These are phyloP conservation scores for Chouioia cunea DNA, from an alignment of 2,888 invertebrate genomes.

Conservation along the genomic window DNA sequence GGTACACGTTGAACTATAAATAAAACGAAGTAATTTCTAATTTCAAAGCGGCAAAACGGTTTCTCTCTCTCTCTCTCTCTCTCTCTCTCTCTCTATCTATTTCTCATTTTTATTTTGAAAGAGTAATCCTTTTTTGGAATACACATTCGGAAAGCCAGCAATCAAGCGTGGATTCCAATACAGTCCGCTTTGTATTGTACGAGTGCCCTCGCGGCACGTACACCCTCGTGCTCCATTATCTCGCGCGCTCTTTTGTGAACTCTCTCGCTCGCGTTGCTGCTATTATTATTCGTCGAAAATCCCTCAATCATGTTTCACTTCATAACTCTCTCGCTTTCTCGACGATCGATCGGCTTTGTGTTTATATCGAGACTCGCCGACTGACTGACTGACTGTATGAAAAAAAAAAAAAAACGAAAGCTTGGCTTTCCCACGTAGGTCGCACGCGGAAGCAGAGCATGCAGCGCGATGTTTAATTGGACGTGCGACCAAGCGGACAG, in stretches of 20 bases:
- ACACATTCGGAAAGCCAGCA: neutral
- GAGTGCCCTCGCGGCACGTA: neutral
- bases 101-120: too few relatives aligned
- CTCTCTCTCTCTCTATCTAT: too few relatives aligned
- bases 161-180: conserved; percentile 11
- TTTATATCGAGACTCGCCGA: conserved; percentile 2
- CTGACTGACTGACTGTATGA: too few relatives aligned
- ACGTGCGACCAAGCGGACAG: conserved; percentile 38
- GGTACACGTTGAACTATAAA: conserved; percentile 27
- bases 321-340: conserved; percentile 11
- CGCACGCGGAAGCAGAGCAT: conserved; percentile 25
- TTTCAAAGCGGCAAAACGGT: too few relatives aligned
- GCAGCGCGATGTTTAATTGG: conserved; percentile 35
- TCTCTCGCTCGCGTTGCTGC: conserved; percentile 18
- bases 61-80: too few relatives aligned
- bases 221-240: conserved; percentile 32
- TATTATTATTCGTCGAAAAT: conserved; percentile 30
- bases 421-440: conserved; percentile 28
- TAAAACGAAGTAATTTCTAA: conserved; percentile 6
- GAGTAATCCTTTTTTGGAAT: too few relatives aligned
- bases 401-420: neutral
- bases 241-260: conserved; percentile 31
- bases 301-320: conserved; percentile 41
- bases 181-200: neutral
- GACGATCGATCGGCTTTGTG: neutral